A percentile compares a stretch with the other conserved stretches of the same genome.
Conservation (phyloP, 2,888 invertebrate genomes). For the Eristalis arbustorum region DNA sequence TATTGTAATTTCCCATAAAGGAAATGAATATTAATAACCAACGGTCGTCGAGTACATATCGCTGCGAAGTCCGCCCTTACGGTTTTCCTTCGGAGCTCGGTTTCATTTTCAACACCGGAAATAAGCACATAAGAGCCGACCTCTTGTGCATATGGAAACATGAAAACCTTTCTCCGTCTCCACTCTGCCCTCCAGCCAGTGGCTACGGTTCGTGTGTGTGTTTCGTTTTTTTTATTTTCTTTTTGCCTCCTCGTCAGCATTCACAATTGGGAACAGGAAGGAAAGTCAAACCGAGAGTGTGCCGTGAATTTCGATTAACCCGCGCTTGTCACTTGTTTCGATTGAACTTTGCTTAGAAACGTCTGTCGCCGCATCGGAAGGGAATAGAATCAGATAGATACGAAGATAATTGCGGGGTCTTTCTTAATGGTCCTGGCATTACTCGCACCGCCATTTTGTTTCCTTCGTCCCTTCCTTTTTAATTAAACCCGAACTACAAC, state of each 20-base stretch:
- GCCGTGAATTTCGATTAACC: slow-evolving; percentile 64
- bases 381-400: slow-evolving; percentile 1
- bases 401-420: neutral
- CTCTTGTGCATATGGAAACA: slow-evolving; percentile 56
- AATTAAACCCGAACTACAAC: slow-evolving; percentile 40
- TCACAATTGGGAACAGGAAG: slow-evolving; percentile 69
- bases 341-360: slow-evolving; percentile 35
- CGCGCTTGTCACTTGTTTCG: neutral
- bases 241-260: neutral
- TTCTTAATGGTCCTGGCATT: slow-evolving; percentile 32
- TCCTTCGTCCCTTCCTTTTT: slow-evolving; percentile 32
- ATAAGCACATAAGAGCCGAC: slow-evolving; percentile 49
- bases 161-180: slow-evolving; percentile 36
- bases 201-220: neutral
- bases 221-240: neutral
- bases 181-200: neutral
- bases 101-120: slow-evolving; percentile 61
- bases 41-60: slow-evolving; percentile 3
- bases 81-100: slow-evolving; percentile 48
- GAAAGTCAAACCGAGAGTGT: slow-evolving; percentile 59
- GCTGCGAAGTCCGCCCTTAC: slow-evolving; percentile 37
- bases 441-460: slow-evolving; percentile 21
- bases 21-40: slow-evolving; percentile 61
- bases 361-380: slow-evolving; percentile 5
- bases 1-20: slow-evolving; percentile 60